Evolutionary conservation across 2,113 vertebrate species (phyloP).

Genomic region (Nipponia nippon): DNA sequence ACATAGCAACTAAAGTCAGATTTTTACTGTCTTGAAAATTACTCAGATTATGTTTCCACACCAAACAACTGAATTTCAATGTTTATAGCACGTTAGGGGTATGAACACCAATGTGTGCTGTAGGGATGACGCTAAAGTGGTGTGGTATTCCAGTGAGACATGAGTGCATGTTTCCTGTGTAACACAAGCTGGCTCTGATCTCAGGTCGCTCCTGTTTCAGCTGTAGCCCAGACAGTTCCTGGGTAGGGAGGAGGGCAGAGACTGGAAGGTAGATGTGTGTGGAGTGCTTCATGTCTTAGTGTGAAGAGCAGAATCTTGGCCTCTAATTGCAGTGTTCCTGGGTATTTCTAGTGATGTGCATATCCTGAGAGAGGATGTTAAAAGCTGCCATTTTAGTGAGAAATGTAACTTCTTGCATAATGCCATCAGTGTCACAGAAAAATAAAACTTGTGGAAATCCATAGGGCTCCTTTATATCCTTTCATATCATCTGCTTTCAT

Average conservation of each 20-base stretch:
- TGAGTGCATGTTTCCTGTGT: rapidly evolving
- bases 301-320: neutral
- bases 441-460: neutral
- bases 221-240: neutral
- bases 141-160: neutral
- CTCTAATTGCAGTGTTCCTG: neutral
- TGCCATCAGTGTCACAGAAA: neutral
- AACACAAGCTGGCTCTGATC: neutral
- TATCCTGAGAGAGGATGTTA: neutral
- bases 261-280: neutral
- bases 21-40: neutral
- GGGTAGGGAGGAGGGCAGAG: neutral
- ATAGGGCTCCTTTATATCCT: neutral
- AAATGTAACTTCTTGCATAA: neutral
- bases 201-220: neutral
- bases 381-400: neutral
- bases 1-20: neutral
- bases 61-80: neutral
- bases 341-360: neutral
- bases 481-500: neutral
- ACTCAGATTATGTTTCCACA: neutral
- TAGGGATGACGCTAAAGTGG: neutral
- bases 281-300: neutral
- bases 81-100: neutral
- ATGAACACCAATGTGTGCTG: neutral